phyloP scores from a whole-genome alignment of 2,888 invertebrate genomes.

The Philopedon plagiatum region DNA sequence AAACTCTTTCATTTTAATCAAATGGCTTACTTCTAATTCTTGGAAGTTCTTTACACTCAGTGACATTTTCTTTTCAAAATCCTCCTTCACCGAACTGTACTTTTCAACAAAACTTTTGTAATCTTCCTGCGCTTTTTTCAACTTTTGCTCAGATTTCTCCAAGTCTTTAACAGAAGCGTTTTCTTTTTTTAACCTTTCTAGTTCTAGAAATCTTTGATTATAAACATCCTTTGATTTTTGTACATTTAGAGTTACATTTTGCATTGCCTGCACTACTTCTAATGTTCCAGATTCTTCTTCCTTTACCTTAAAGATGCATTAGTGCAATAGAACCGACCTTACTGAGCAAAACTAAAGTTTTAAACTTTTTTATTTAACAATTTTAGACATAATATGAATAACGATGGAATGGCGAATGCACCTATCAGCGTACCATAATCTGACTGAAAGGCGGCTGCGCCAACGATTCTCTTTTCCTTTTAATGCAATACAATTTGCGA shows the following conservation, averaged over 20 bases:
- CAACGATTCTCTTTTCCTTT: no score
- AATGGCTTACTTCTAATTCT: conserved; percentile 93
- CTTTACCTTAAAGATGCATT: conserved; percentile 77
- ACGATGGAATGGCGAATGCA: no score
- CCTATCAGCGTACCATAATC: no score
- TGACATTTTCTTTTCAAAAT: conserved; percentile 97
- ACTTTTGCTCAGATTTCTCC: conserved; percentile 93
- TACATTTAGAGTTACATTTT: conserved; percentile 88
- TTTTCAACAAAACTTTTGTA: conserved; percentile 93
- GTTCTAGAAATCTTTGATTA: conserved; percentile 86
- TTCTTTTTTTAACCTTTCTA: conserved; percentile 92
- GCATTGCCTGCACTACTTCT: conserved; percentile 91
- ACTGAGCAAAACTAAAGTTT: no score
- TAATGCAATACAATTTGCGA: no score
- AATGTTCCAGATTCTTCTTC: conserved; percentile 94
- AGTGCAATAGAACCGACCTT: no score
- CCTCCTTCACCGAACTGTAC: conserved; percentile 90
- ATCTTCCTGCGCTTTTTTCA: conserved; percentile 95
- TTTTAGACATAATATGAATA: no score
- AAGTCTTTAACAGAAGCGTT: conserved; percentile 92
- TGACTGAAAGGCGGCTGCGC: no score
- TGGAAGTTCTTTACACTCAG: conserved; percentile 94
- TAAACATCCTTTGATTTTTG: conserved; percentile 95
- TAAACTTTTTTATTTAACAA: background rate
- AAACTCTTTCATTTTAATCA: conserved; percentile 96